Percentiles rank a stretch among this genome's conserved stretches.
Evolutionary conservation across 2,113 vertebrate genomes (phyloP).

Genomic region (Glaucomys volans): DNA sequence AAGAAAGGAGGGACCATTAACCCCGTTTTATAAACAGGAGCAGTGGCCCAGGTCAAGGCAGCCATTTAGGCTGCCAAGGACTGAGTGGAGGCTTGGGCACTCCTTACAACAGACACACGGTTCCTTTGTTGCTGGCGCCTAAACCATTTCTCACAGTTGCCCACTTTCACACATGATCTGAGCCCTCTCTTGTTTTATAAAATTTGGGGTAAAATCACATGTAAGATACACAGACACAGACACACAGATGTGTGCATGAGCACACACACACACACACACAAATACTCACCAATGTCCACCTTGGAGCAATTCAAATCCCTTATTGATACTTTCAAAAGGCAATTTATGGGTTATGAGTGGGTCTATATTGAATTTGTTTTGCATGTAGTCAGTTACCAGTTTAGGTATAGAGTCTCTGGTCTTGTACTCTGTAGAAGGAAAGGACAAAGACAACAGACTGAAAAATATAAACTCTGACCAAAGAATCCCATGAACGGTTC

Average conservation of each 20-base stretch:
- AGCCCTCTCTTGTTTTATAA: constrained; percentile 20
- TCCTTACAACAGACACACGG: not conserved
- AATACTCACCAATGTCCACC: constrained; percentile 16
- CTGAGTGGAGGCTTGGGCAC: not conserved
- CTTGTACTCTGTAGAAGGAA: constrained; percentile 48
- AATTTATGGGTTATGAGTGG: constrained; percentile 40
- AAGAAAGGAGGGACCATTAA: not conserved
- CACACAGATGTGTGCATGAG: no score
- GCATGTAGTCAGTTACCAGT: constrained; percentile 45
- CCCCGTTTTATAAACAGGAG: not conserved
- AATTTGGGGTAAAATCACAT: not conserved
- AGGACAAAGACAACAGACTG: not conserved
- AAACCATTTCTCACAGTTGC: not conserved
- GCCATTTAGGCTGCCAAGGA: not conserved
- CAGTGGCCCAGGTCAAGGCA: not conserved
- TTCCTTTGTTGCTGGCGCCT: not conserved
- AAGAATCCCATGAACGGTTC: not conserved
- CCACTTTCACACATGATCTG: not conserved
- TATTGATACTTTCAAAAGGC: constrained; percentile 60
- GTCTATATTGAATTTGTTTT: constrained; percentile 21
- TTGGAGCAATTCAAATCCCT: constrained; percentile 54
- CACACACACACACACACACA: not conserved
- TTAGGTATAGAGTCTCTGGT: constrained; percentile 1
- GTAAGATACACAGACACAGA: not conserved
- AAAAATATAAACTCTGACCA: not conserved